Conservation (phyloP, 2,797 vertebrate genomes). For the Scolopax rusticola region DNA sequence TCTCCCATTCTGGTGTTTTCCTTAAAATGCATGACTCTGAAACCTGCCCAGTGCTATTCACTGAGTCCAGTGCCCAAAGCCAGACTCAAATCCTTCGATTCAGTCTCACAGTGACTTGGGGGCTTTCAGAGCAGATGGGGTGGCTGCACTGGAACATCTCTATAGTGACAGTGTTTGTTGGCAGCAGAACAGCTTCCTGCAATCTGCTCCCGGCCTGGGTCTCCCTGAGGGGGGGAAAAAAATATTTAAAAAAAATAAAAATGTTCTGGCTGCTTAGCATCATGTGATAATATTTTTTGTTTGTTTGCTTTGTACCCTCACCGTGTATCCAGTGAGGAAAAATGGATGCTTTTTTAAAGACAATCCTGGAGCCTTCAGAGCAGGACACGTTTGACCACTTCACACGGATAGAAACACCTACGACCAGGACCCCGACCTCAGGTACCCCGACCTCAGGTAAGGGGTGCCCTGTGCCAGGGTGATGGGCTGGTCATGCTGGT, state of each 20-base stretch:
- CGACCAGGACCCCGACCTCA: fast-evolving
- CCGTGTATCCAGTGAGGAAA: background rate
- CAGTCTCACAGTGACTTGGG: fast-evolving
- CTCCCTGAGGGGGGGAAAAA: no score
- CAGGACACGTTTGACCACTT: background rate
- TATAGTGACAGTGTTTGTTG: background rate
- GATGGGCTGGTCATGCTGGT: background rate
- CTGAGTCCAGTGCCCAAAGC: fast-evolving
- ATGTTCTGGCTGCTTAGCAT: fast-evolving
- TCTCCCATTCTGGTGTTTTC: background rate
- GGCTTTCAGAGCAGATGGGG: background rate
- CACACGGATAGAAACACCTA: background rate
- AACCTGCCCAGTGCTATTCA: fast-evolving
- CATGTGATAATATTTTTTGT: background rate
- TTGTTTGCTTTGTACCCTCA: background rate
- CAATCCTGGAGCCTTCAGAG: background rate
- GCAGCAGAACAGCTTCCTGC: background rate
- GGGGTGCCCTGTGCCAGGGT: background rate
- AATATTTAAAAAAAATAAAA: no score
- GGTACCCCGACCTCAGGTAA: background rate
- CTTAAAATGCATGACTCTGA: fast-evolving
- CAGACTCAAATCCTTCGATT: no score
- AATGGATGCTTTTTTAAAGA: conserved; percentile 18
- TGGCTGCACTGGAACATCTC: background rate
- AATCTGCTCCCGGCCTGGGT: background rate